Evolutionary conservation across 2,797 vertebrate genomes (phyloP).

Genomic region (Cyclopterus lumpus): DNA sequence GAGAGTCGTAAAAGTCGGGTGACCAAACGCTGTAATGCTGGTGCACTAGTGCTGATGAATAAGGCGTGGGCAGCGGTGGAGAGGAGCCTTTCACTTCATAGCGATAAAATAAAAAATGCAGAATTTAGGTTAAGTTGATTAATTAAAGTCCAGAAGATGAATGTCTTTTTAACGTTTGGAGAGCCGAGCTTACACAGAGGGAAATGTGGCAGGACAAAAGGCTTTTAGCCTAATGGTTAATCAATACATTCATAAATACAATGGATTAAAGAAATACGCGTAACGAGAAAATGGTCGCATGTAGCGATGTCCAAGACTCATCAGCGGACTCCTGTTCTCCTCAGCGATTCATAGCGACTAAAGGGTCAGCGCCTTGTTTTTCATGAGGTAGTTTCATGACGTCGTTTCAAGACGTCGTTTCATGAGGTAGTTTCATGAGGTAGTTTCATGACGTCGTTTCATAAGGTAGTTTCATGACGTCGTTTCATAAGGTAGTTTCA

Average conservation of each 20-base stretch:
- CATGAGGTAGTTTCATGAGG: too few species aligned
- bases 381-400: neutral
- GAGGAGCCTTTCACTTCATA: neutral
- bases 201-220: neutral
- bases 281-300: neutral
- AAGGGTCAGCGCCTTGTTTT: neutral
- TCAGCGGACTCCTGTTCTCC: neutral
- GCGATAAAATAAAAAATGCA: neutral
- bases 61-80: neutral
- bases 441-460: neutral
- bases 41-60: conserved; percentile 41
- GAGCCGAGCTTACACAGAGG: neutral
- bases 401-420: neutral
- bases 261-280: neutral
- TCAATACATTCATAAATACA: neutral
- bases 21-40: conserved; percentile 68
- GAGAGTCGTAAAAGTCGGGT: conserved; percentile 69
- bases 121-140: neutral
- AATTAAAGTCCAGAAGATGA: neutral
- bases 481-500: neutral
- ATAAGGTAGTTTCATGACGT: too few species aligned
- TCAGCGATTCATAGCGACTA: neutral
- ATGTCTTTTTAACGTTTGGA: neutral
- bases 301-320: neutral
- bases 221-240: neutral